Percentiles rank a stretch among this genome's conserved stretches.
These are phyloP conservation scores for Drosophila quinaria DNA, from an alignment of 2,888 invertebrate species.

Conservation along the genomic window DNA sequence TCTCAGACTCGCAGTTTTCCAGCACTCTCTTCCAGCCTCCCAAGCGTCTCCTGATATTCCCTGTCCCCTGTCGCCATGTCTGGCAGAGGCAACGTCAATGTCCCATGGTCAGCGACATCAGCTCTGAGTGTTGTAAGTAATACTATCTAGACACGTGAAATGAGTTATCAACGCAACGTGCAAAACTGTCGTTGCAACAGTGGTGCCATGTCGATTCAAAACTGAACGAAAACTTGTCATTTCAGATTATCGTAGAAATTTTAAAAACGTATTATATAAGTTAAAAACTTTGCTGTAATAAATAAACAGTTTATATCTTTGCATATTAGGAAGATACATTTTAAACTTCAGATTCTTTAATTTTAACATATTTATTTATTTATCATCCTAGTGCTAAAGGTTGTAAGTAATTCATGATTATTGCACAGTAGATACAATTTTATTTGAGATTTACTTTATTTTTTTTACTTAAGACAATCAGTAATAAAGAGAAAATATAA, in stretches of 20 bases:
- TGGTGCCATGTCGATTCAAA: constrained; percentile 23
- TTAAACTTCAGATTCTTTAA: neutral
- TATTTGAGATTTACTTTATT: too few relatives aligned
- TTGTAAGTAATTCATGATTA: too few relatives aligned
- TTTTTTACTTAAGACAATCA: neutral
- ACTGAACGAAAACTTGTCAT: neutral
- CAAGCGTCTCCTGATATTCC: neutral
- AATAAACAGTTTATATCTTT: neutral
- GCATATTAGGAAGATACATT: neutral
- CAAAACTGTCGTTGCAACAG: constrained; percentile 40
- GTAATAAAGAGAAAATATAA: too few relatives aligned
- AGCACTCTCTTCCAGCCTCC: neutral
- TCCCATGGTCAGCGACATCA: constrained; percentile 34
- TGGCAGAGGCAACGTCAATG: constrained; percentile 27
- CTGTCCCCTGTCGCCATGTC: neutral
- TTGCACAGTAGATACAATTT: too few relatives aligned
- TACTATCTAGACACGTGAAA: constrained; percentile 81
- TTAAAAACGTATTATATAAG: too few relatives aligned
- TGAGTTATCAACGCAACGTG: constrained; percentile 71
- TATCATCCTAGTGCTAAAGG: too few relatives aligned
- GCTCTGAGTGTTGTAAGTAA: constrained; percentile 51
- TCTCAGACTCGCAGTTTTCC: constrained; percentile 1
- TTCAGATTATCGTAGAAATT: too few relatives aligned
- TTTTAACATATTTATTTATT: too few relatives aligned
- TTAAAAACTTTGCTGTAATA: neutral